phyloP scores from a whole-genome alignment of 1,140 invertebrate genomes.

The Coelopa frigida region DNA sequence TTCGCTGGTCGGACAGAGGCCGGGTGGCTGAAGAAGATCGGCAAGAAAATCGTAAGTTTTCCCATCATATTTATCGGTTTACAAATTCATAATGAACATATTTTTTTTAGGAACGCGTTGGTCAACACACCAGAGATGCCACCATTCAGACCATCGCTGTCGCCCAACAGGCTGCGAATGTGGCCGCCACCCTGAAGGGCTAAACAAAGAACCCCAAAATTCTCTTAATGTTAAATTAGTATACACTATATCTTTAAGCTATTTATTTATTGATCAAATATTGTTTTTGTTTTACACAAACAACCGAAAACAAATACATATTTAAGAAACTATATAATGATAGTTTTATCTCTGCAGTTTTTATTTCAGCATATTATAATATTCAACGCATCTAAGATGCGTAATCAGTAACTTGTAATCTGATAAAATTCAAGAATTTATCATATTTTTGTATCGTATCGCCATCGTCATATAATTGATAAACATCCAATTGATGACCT shows the following conservation, averaged over 20 bases:
- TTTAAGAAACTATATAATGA: neutral
- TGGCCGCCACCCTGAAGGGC: slow-evolving; percentile 24
- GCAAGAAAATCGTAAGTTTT: slow-evolving; percentile 36
- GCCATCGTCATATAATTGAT: too few species aligned
- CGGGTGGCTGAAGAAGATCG: slow-evolving; percentile 29
- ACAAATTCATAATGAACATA: too few species aligned
- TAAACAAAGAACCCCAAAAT: neutral
- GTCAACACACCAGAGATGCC: slow-evolving; percentile 35
- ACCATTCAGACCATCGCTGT: slow-evolving; percentile 31
- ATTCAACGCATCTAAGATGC: too few species aligned
- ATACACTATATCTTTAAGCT: neutral
- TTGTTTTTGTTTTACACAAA: neutral
- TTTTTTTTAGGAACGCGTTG: slow-evolving; percentile 23
- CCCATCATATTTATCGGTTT: too few species aligned
- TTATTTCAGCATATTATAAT: too few species aligned
- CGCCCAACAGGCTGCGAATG: slow-evolving; percentile 37
- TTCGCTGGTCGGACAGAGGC: slow-evolving; percentile 25
- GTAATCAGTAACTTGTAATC: too few species aligned
- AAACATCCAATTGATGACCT: too few species aligned
- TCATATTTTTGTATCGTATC: too few species aligned
- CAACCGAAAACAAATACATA: neutral
- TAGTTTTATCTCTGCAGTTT: neutral
- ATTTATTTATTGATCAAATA: neutral
- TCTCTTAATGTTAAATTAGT: neutral
- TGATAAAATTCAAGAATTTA: too few species aligned